These are phyloP conservation scores for Solenodon paradoxus DNA, from an alignment of 2,113 vertebrate genomes.

Conservation along the genomic window DNA sequence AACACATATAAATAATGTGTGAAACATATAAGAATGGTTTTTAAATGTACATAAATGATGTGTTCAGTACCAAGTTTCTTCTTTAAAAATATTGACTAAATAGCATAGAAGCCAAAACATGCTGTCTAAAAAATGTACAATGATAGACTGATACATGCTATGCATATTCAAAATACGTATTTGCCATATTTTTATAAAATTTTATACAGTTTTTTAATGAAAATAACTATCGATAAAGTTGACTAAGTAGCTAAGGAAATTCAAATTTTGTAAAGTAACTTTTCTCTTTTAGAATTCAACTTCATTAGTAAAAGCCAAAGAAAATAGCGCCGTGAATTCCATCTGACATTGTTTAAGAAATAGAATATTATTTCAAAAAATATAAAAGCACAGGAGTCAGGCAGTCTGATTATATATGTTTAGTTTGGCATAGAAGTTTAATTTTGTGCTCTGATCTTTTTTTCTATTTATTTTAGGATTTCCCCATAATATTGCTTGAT, in stretches of 20 bases:
- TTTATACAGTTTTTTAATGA: background rate
- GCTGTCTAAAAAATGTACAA: background rate
- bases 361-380: background rate
- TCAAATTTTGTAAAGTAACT: background rate
- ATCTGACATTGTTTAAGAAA: background rate
- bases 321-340: background rate
- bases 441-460: background rate
- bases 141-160: background rate
- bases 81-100: background rate
- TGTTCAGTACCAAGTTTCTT: background rate
- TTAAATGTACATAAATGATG: background rate
- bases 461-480: conserved; percentile 8
- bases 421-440: background rate
- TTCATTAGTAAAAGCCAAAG: background rate
- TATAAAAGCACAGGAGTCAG: background rate
- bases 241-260: background rate
- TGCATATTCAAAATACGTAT: background rate
- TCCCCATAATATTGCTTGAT: background rate
- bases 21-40: background rate
- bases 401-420: background rate
- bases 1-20: background rate
- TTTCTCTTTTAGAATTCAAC: background rate
- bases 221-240: background rate
- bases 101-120: background rate
- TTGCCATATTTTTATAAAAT: background rate